Evolutionary conservation across 2,888 invertebrate species (phyloP).

Genomic region (Cordilura impudica): DNA sequence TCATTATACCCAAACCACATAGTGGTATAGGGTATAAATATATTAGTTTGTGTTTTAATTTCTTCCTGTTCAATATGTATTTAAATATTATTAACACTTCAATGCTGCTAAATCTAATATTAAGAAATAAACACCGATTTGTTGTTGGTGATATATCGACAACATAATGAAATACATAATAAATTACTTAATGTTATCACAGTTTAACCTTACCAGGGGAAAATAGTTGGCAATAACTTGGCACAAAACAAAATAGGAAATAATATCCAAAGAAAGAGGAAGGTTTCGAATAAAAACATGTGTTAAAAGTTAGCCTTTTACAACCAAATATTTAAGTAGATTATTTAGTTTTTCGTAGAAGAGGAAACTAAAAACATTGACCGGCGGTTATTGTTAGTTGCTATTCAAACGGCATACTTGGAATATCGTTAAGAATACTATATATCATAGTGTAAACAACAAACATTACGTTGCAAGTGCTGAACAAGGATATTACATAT

Average conservation of each 20-base stretch:
- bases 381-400: slow-evolving; percentile 24
- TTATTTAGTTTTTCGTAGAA: slow-evolving; percentile 53
- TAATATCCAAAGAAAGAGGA: neutral
- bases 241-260: neutral
- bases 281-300: neutral
- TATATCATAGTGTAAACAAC: neutral
- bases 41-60: too few species aligned
- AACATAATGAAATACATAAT: neutral
- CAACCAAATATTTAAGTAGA: neutral
- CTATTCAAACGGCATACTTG: neutral
- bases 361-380: slow-evolving; percentile 45
- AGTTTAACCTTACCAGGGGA: neutral
- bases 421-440: too few species aligned
- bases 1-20: too few species aligned
- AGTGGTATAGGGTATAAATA: too few species aligned
- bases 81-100: neutral
- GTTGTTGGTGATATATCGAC: neutral
- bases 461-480: slow-evolving; percentile 27
- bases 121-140: neutral
- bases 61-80: too few species aligned
- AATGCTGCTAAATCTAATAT: neutral
- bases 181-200: neutral
- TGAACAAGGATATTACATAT: slow-evolving; percentile 6
- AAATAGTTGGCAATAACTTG: neutral
- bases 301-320: neutral